These are phyloP conservation scores for Brachypteracias leptosomus DNA, from an alignment of 2,113 vertebrate species.

Conservation along the genomic window DNA sequence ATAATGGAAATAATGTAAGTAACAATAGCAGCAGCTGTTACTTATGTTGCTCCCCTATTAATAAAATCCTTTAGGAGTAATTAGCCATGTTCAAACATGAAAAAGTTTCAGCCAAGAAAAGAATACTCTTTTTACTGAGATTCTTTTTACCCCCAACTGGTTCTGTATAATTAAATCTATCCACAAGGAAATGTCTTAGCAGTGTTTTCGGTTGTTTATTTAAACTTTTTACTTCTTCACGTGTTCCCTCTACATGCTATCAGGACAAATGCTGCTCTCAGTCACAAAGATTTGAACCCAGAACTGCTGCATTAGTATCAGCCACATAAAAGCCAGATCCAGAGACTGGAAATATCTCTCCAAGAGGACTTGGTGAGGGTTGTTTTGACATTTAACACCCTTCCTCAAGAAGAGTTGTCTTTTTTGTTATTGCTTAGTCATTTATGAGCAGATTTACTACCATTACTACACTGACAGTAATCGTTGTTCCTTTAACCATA, in stretches of 20 bases:
- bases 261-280: background rate
- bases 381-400: background rate
- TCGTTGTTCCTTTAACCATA: background rate
- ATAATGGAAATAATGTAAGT: background rate
- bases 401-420: background rate
- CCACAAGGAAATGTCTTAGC: background rate
- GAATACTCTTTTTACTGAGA: background rate
- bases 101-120: background rate
- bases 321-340: background rate
- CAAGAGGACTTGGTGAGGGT: background rate
- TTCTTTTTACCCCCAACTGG: background rate
- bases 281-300: background rate
- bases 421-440: background rate
- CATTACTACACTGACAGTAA: background rate
- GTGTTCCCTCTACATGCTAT: background rate
- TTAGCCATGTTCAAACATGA: background rate
- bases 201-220: background rate
- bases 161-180: slow-evolving; percentile 28
- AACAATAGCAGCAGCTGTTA: slow-evolving; percentile 16
- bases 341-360: background rate
- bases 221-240: background rate
- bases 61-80: slow-evolving; percentile 1
- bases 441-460: background rate
- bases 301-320: background rate
- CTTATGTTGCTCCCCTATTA: background rate